Conservation (phyloP, 2,888 invertebrate species). For the Plebejus melissa region DNA sequence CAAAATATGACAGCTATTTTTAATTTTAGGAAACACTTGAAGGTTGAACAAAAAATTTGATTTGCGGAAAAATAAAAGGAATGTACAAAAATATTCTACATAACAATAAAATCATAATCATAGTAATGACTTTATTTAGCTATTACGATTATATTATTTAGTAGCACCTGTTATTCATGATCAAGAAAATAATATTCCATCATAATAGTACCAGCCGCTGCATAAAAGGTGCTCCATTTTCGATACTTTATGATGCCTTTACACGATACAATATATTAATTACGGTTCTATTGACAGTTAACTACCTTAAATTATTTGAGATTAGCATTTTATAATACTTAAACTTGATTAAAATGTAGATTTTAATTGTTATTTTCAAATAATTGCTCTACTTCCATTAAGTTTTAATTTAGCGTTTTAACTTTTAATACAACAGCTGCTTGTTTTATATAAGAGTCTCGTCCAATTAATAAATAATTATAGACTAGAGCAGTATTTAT, state of each 20-base stretch:
- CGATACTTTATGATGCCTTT: background rate
- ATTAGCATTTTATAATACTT: slow-evolving; percentile 20
- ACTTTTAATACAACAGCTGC: slow-evolving; percentile 4
- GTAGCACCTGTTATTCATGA: slow-evolving; percentile 13
- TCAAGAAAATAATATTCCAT: background rate
- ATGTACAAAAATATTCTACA: background rate
- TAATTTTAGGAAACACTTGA: background rate
- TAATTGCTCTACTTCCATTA: background rate
- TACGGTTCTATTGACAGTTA: slow-evolving; percentile 5
- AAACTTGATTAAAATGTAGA: slow-evolving; percentile 16
- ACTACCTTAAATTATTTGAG: background rate
- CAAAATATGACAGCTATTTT: too few species aligned
- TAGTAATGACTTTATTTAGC: background rate
- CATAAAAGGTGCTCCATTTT: slow-evolving; percentile 8
- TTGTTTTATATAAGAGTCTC: background rate
- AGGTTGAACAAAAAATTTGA: background rate
- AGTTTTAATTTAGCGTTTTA: background rate
- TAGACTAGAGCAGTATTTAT: background rate
- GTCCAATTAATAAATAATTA: slow-evolving; percentile 1
- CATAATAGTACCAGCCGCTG: background rate
- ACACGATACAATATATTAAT: background rate
- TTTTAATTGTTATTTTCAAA: background rate
- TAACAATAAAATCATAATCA: background rate
- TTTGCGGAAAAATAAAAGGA: background rate
- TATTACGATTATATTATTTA: background rate